Conservation (phyloP, 2,888 invertebrate genomes). For the Pharmacophagus antenor region DNA sequence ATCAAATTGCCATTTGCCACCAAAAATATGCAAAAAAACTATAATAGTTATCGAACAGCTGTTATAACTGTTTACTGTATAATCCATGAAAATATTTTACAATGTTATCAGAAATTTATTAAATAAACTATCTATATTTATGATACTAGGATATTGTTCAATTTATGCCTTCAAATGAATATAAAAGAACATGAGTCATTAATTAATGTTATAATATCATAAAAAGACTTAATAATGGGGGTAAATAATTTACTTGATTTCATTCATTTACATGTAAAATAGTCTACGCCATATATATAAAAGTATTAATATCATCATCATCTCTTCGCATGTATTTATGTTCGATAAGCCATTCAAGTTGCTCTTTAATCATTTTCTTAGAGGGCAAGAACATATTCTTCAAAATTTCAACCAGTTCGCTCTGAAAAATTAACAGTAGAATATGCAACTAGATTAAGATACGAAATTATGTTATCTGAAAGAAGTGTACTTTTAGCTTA, state of each 20-base stretch:
- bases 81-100: too few species aligned
- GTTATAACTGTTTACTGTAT: too few species aligned
- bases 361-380: constrained; percentile 99
- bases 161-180: too few species aligned
- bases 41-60: too few species aligned
- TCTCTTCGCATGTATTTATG: constrained; percentile 98
- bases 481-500: too few species aligned
- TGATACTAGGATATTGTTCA: too few species aligned
- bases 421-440: constrained; percentile 66
- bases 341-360: constrained; percentile 99
- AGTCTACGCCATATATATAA: constrained; percentile 96
- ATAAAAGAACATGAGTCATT: too few species aligned
- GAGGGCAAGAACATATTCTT: constrained; percentile 99
- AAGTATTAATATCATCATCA: constrained; percentile 98
- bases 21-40: too few species aligned
- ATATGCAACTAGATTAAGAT: not conserved
- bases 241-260: constrained; percentile 71
- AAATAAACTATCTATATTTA: too few species aligned
- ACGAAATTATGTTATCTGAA: not conserved
- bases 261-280: constrained; percentile 48
- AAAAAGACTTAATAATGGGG: constrained; percentile 36
- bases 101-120: too few species aligned
- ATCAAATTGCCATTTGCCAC: too few species aligned
- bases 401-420: constrained; percentile 97
- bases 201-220: too few species aligned